phyloP scores from a whole-genome alignment of 92 coral and sea anemone species.

The Parazoanthus darwini region DNA sequence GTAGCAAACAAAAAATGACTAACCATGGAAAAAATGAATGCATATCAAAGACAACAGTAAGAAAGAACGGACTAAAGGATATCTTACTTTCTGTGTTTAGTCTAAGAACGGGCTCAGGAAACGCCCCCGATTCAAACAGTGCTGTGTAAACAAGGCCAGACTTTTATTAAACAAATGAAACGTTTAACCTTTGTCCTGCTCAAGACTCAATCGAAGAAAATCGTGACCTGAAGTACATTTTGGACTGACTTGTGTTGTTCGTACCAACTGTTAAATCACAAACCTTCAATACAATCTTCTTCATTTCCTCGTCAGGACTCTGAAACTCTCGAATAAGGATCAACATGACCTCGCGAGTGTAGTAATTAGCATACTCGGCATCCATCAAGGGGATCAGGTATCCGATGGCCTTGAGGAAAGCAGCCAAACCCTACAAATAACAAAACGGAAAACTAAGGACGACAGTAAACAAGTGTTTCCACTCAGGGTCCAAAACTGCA shows the following conservation, averaged over 20 bases:
- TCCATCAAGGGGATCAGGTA: conserved; percentile 99
- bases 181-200: background rate
- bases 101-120: too few relatives aligned
- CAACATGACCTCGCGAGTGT: conserved; percentile 99
- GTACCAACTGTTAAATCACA: background rate
- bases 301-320: conserved; percentile 99
- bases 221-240: background rate
- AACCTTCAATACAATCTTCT: conserved; percentile 97
- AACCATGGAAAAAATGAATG: too few relatives aligned
- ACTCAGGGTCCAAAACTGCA: background rate
- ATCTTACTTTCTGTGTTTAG: too few relatives aligned
- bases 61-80: too few relatives aligned
- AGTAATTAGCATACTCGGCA: conserved; percentile 99
- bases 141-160: too few relatives aligned
- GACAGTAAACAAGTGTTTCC: background rate
- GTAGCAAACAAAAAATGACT: too few relatives aligned
- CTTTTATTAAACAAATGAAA: too few relatives aligned
- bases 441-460: background rate
- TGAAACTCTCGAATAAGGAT: conserved; percentile 99
- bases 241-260: background rate
- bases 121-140: too few relatives aligned
- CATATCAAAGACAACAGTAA: too few relatives aligned
- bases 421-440: conserved; percentile 89
- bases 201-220: too few relatives aligned
- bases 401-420: conserved; percentile 98